phyloP scores from a whole-genome alignment of 2,888 invertebrate genomes.

The Aphelenchoides bicaudatus region DNA sequence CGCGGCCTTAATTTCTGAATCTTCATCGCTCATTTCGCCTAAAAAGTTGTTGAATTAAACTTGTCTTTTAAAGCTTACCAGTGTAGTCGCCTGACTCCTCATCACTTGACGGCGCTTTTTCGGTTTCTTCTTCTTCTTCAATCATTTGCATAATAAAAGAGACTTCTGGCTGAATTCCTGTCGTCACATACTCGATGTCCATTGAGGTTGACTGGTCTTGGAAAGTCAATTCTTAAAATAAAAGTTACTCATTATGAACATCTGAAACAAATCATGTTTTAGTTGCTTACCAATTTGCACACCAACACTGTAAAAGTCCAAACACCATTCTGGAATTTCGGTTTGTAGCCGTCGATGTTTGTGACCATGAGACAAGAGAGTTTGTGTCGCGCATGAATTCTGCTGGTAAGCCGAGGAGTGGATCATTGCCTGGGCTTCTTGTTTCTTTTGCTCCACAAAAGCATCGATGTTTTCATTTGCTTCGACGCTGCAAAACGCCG shows the following conservation, averaged over 20 bases:
- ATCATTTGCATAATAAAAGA: conserved; percentile 39
- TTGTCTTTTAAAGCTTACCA: neutral
- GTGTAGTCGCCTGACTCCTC: neutral
- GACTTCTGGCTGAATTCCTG: conserved; percentile 52
- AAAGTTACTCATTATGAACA: no score
- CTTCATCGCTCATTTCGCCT: neutral
- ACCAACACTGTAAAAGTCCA: neutral
- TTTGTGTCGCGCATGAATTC: conserved; percentile 23
- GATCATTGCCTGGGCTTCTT: conserved; percentile 13
- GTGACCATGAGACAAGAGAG: conserved; percentile 11
- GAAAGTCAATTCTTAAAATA: no score
- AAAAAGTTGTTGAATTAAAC: neutral
- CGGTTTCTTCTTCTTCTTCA: conserved; percentile 26
- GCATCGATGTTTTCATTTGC: conserved; percentile 15
- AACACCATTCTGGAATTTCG: conserved; percentile 10
- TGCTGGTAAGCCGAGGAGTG: conserved; percentile 17
- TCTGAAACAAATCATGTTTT: no score
- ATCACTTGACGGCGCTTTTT: neutral
- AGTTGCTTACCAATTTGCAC: conserved; percentile 1
- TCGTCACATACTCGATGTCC: conserved; percentile 22
- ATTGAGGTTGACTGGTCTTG: neutral
- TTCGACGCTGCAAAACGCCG: conserved; percentile 21
- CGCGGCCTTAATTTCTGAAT: neutral
- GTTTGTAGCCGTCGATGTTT: conserved; percentile 21
- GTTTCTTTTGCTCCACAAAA: conserved; percentile 25